A percentile compares a stretch with the other conserved stretches of the same genome.
phyloP scores from a whole-genome alignment of 2,888 invertebrate genomes.

The Pomacea canaliculata region DNA sequence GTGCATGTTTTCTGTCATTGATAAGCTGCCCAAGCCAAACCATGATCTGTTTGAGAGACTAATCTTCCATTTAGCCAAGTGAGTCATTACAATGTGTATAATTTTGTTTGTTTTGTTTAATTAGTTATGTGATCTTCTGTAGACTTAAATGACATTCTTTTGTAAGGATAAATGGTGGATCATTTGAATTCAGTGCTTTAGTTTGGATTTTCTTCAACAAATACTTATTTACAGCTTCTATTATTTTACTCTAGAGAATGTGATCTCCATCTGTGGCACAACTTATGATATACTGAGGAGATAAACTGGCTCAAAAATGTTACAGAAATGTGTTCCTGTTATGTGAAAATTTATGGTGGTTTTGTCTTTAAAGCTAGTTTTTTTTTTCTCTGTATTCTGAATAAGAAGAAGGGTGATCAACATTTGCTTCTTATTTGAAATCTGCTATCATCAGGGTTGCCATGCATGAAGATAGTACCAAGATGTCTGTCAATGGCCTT shows the following conservation, averaged over 20 bases:
- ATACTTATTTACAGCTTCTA: too few relatives aligned
- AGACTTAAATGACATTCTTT: too few relatives aligned
- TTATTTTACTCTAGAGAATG: too few relatives aligned
- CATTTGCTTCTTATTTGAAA: background rate
- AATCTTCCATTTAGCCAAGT: conserved; percentile 89
- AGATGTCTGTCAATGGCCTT: conserved; percentile 91
- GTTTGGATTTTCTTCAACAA: background rate
- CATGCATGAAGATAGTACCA: conserved; percentile 85
- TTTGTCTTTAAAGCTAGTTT: too few relatives aligned
- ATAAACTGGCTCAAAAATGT: too few relatives aligned
- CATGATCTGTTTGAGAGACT: conserved; percentile 91
- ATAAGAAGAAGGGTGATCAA: too few relatives aligned
- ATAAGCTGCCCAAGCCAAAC: conserved; percentile 89
- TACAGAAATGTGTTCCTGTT: too few relatives aligned
- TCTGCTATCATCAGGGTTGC: conserved; percentile 77
- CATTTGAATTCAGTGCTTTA: background rate
- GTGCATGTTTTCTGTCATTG: conserved; percentile 87
- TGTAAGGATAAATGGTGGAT: too few relatives aligned
- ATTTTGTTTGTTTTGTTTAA: background rate
- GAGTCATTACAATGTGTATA: conserved; percentile 40
- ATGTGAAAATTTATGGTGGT: too few relatives aligned
- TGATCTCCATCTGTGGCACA: too few relatives aligned
- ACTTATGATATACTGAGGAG: too few relatives aligned
- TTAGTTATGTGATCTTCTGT: background rate
- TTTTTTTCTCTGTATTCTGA: too few relatives aligned